Conservation (phyloP, 1,140 invertebrate genomes). For the Phymorhynchus buccinoides region DNA sequence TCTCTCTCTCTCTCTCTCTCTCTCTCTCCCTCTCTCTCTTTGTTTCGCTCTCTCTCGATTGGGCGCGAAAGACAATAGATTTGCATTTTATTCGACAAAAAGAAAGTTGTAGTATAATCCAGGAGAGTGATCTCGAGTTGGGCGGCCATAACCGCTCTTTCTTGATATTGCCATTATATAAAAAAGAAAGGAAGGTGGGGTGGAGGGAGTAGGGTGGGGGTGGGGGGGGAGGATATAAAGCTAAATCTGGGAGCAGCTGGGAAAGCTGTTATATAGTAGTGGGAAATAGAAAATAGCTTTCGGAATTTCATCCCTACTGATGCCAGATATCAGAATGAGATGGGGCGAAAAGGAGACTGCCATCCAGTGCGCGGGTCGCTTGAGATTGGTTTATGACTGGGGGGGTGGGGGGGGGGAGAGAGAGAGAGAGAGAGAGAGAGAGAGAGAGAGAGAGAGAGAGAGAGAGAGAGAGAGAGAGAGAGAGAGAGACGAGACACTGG, state of each 20-base stretch:
- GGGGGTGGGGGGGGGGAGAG: not conserved
- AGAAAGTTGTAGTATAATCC: no score
- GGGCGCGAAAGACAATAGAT: no score
- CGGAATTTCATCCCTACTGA: no score
- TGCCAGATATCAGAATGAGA: no score
- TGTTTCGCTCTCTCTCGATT: not conserved
- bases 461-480: not conserved
- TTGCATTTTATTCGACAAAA: no score
- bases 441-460: not conserved
- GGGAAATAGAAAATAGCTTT: no score
- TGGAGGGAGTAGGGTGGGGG: not conserved
- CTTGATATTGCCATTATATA: not conserved
- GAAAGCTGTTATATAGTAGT: not conserved
- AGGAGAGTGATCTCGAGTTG: no score
- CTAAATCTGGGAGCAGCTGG: constrained; percentile 1
- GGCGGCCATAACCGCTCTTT: no score
- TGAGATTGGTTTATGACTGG: not conserved
- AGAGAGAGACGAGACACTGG: not conserved
- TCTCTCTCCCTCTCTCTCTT: not conserved
- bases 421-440: not conserved
- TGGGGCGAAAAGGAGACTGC: not conserved
- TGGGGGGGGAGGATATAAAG: not conserved
- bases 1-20: not conserved
- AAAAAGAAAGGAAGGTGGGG: not conserved
- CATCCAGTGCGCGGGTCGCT: not conserved